Evolutionary conservation across 2,113 vertebrate species (phyloP).

Genomic region (Cygnus buccinator): DNA sequence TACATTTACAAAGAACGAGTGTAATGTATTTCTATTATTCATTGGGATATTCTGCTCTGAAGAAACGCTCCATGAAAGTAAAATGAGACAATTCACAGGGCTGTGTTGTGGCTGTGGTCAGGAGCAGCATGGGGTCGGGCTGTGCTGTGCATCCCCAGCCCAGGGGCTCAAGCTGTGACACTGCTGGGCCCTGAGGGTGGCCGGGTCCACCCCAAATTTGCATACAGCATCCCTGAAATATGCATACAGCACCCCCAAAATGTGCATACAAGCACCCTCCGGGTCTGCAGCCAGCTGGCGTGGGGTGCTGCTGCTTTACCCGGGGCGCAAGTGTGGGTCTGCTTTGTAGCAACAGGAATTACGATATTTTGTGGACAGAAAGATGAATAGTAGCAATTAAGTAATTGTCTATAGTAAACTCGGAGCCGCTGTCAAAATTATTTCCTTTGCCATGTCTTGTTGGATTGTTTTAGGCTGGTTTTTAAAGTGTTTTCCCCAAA

Average conservation of each 20-base stretch:
- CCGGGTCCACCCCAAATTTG: not conserved
- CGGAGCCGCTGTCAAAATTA: not conserved
- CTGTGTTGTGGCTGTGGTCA: not conserved
- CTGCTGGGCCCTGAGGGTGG: not conserved
- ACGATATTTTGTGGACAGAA: not conserved
- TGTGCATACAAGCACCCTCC: fast-evolving
- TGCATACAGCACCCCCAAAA: no score
- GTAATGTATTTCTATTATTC: not conserved
- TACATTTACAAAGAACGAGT: not conserved
- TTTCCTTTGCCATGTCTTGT: not conserved
- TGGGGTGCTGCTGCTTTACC: not conserved
- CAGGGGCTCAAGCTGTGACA: not conserved
- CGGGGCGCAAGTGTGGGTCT: no score
- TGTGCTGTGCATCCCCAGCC: not conserved
- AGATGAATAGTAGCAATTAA: not conserved
- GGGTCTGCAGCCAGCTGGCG: fast-evolving
- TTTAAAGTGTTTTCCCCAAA: not conserved
- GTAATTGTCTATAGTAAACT: not conserved
- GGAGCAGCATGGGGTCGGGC: not conserved
- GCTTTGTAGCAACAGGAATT: not conserved
- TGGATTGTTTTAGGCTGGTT: not conserved
- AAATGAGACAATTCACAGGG: not conserved
- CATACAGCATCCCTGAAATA: fast-evolving
- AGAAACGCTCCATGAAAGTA: not conserved
- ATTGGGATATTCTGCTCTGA: not conserved